Conservation (phyloP, 1,140 invertebrate species). For the Polypedilum pembai region DNA sequence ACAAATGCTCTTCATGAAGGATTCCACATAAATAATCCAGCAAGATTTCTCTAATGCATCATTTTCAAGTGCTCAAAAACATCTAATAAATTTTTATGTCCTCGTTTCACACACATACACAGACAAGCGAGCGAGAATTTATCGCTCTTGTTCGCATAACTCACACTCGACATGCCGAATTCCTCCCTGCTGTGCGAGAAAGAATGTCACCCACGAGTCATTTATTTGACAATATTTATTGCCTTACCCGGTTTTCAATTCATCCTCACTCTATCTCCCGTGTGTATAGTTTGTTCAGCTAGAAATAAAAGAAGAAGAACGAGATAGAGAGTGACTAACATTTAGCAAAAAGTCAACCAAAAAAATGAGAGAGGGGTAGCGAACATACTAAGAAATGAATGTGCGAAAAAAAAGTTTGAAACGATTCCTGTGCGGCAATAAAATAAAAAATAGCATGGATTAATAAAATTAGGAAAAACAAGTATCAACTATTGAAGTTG, state of each 20-base stretch:
- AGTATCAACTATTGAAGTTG: background rate
- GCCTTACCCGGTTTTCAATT: background rate
- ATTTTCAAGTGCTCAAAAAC: conserved; percentile 18
- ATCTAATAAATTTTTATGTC: conserved; percentile 19
- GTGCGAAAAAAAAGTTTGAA: conserved; percentile 25
- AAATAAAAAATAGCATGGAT: conserved; percentile 15
- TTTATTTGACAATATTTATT: conserved; percentile 27
- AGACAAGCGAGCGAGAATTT: background rate
- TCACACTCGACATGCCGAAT: background rate
- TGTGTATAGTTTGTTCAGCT: background rate
- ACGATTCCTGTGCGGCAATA: conserved; percentile 26
- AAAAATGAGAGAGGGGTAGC: background rate
- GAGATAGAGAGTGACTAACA: background rate
- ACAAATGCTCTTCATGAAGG: background rate
- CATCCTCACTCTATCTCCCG: background rate
- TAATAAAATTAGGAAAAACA: conserved; percentile 14
- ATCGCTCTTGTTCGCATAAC: background rate
- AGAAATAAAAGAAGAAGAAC: background rate
- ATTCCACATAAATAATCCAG: conserved; percentile 15
- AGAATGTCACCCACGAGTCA: conserved; percentile 26
- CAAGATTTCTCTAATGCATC: conserved; percentile 13
- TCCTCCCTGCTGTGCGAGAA: conserved; percentile 21
- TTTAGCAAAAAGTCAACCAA: background rate
- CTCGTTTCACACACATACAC: background rate
- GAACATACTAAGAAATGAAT: conserved; percentile 1